These are phyloP conservation scores for Ciconia maguari DNA, from an alignment of 2,113 vertebrate species.

Conservation along the genomic window DNA sequence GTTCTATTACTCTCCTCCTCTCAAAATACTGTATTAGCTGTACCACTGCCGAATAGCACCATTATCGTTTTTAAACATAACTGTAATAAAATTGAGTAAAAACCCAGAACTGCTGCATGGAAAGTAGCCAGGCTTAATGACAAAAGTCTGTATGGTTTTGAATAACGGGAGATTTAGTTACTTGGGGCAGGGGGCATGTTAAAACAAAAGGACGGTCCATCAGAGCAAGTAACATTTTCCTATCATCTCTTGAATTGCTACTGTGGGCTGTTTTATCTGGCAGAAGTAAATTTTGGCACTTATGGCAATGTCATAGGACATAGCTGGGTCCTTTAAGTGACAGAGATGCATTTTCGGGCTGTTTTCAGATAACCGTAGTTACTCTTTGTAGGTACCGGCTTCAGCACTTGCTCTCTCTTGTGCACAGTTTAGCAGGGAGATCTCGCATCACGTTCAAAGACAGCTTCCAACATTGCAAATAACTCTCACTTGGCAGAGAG, in stretches of 20 bases:
- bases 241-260: background rate
- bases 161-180: background rate
- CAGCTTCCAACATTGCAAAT: background rate
- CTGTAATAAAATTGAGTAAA: background rate
- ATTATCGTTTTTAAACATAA: background rate
- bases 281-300: background rate
- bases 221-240: background rate
- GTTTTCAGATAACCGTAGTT: background rate
- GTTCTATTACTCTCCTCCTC: background rate
- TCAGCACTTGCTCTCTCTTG: background rate
- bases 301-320: background rate
- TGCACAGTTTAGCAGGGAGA: background rate
- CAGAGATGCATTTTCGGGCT: background rate
- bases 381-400: background rate
- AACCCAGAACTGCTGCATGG: background rate
- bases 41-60: background rate
- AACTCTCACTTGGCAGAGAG: background rate
- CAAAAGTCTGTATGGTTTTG: background rate
- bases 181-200: background rate
- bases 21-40: background rate
- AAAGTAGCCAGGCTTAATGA: background rate
- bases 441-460: background rate
- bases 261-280: background rate
- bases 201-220: background rate
- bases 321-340: background rate